Evolutionary conservation across 1,140 invertebrate genomes (phyloP).

Genomic region (Cyclargus thomasi): DNA sequence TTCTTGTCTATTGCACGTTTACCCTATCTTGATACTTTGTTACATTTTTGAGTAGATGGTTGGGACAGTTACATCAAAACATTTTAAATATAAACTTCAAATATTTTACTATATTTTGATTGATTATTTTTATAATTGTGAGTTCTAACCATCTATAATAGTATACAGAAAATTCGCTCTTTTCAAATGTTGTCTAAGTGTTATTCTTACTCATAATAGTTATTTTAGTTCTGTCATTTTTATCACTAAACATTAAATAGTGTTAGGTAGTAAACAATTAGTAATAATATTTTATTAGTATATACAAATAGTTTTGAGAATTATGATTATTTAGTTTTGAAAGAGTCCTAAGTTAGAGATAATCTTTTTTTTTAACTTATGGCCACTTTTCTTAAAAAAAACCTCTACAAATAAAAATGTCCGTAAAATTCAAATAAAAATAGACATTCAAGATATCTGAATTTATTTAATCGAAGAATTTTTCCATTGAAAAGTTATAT

Average conservation of each 20-base stretch:
- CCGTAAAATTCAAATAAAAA: no score
- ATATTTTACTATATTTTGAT: no score
- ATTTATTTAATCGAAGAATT: no score
- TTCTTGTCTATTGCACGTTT: slow-evolving; percentile 1
- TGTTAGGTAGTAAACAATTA: not conserved
- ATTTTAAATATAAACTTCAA: not conserved
- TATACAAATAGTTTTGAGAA: no score
- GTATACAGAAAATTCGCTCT: not conserved
- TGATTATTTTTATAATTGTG: not conserved
- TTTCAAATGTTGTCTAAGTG: slow-evolving; percentile 1
- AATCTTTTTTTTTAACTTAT: no score
- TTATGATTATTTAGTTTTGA: no score
- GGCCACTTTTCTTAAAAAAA: no score
- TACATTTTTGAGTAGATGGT: not conserved
- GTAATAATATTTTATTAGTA: not conserved
- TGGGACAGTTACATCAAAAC: not conserved
- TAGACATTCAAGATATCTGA: no score
- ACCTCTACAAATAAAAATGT: no score
- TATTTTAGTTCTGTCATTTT: not conserved
- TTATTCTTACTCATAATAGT: not conserved
- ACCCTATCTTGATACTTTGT: not conserved
- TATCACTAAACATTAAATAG: not conserved
- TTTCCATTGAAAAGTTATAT: not conserved
- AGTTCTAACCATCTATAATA: not conserved
- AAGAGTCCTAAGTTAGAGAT: no score